Conservation (phyloP, 2,797 vertebrate genomes). For the Oceanodroma leucorhoa region DNA sequence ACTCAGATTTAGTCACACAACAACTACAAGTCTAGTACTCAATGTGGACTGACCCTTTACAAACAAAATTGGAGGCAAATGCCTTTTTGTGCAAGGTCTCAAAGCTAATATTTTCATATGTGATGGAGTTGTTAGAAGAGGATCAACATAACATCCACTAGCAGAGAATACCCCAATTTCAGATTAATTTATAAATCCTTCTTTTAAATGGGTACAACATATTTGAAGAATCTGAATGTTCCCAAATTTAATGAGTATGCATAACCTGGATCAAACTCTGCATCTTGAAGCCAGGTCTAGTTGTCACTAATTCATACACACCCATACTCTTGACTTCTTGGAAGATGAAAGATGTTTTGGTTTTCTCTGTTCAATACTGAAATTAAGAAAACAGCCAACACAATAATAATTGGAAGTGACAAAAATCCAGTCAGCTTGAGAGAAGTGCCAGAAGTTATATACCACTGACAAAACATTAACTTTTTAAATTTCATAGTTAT, state of each 20-base stretch:
- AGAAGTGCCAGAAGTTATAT: neutral
- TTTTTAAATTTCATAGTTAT: neutral
- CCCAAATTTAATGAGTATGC: neutral
- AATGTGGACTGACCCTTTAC: neutral
- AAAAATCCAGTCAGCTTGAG: neutral
- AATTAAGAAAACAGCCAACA: neutral
- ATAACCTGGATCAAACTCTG: neutral
- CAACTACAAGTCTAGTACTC: neutral
- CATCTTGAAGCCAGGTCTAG: neutral
- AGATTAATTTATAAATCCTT: neutral
- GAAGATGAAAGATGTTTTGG: neutral
- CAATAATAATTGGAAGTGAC: neutral
- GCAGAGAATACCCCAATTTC: neutral
- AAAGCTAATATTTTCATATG: neutral
- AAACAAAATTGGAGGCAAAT: neutral
- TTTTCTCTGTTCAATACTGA: neutral
- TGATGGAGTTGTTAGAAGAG: neutral
- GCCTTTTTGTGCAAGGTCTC: neutral
- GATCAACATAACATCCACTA: neutral
- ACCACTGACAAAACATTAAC: neutral
- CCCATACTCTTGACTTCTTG: neutral
- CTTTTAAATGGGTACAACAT: neutral
- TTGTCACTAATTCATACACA: neutral
- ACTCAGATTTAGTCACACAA: neutral
- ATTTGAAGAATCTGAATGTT: neutral